These are phyloP conservation scores for Chondrosia reniformis DNA, from an alignment of 37 sponge, comb jelly and placozoan species.

Conservation along the genomic window DNA sequence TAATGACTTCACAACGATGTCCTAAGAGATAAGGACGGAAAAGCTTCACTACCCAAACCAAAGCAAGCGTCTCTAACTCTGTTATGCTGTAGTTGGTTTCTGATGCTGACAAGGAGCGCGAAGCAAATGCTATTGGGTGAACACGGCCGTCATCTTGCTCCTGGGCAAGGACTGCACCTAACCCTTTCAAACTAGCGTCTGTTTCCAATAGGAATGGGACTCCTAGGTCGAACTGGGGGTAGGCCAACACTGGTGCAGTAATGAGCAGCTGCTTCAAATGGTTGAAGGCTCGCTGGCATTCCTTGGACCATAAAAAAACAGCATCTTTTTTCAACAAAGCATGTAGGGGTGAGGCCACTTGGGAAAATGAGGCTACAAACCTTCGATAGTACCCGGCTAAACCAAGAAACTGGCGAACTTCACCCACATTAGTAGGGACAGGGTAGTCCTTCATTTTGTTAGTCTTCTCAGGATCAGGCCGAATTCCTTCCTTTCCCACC, in stretches of 20 bases:
- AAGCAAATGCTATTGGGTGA: conserved; percentile 12
- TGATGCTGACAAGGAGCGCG: not conserved
- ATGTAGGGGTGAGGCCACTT: conserved; percentile 20
- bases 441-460: conserved; percentile 23
- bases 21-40: conserved; percentile 37
- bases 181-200: conserved; percentile 33
- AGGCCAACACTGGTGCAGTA: conserved; percentile 24
- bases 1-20: conserved; percentile 16
- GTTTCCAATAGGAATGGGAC: conserved; percentile 29
- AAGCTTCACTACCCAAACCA: conserved; percentile 26
- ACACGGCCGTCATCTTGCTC: not conserved
- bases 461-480: not conserved
- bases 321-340: conserved; percentile 1
- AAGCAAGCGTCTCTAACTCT: conserved; percentile 44
- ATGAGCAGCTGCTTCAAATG: not conserved
- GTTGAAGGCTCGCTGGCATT: conserved; percentile 16
- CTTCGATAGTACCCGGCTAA: conserved; percentile 26
- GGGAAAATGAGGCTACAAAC: conserved; percentile 9
- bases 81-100: conserved; percentile 32
- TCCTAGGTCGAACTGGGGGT: conserved; percentile 5
- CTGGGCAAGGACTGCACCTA: conserved; percentile 44
- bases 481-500: conserved; percentile 10
- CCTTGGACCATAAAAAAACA: conserved; percentile 9
- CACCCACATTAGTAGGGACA: conserved; percentile 10
- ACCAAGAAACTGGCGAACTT: conserved; percentile 30